phyloP scores from a whole-genome alignment of 2,797 vertebrate species.

The Ateles fusciceps region DNA sequence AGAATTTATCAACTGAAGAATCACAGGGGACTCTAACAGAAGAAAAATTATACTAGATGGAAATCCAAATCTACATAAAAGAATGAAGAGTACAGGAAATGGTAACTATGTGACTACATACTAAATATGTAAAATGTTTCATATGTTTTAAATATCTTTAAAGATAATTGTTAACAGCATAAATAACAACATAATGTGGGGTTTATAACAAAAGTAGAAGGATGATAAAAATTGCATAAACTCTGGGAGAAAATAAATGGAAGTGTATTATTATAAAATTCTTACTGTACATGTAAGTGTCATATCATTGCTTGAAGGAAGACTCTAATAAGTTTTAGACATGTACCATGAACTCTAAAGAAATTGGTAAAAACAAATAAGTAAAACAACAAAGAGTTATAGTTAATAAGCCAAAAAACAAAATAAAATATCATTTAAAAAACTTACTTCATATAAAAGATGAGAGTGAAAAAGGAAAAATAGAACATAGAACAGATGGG shows the following conservation, averaged over 20 bases:
- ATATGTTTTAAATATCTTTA: neutral
- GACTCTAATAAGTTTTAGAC: neutral
- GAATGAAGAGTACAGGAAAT: neutral
- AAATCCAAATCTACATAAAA: neutral
- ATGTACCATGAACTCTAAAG: neutral
- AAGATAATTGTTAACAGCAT: neutral
- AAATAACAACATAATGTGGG: neutral
- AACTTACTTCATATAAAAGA: neutral
- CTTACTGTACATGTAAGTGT: neutral
- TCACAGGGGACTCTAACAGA: neutral
- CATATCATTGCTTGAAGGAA: neutral
- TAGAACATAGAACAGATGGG: neutral
- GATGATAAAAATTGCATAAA: neutral
- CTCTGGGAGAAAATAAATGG: neutral
- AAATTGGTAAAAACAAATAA: neutral
- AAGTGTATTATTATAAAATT: neutral
- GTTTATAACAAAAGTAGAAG: neutral
- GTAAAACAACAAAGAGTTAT: neutral
- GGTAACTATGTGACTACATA: neutral
- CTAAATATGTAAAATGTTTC: neutral
- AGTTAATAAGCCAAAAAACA: neutral
- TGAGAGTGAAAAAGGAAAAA: neutral
- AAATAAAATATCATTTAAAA: neutral
- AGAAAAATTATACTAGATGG: neutral
- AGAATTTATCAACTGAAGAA: neutral